Base-by-base conservation (phyloP, 1,140 invertebrate genomes). In the Euwallacea fornicatus region DNA sequence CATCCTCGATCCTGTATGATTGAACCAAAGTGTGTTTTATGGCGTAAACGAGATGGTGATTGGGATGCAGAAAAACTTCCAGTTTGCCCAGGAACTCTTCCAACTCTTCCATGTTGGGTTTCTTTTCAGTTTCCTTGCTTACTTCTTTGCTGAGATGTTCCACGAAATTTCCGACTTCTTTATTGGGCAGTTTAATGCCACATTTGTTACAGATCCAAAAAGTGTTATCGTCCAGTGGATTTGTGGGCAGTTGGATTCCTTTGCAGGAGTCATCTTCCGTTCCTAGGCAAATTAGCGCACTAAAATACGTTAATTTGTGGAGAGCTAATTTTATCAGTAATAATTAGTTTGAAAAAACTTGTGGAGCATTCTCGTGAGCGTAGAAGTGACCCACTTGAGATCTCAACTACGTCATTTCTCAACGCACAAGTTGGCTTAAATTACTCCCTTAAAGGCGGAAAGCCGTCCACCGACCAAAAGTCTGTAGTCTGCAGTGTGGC, bases 21-120 rank as follows among this genome's bases (percentile, higher is more conserved):
- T 90, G 88, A 16, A 85, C 82, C 15, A 91, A 80, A 0, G 87
- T 85, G 72, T 89, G 85, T 78, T 91, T 91, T 2, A 88, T 85
- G 76, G 89, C 85, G n/a, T 89, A 79, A 2, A 88, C 79, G 71
- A 89, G 85, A 74, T 85, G 87, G 73, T 91, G 90, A 43, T 83
- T 86, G 8, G 86, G 84, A 79, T 89, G 88, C 42, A 94, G 81
- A 75, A 92, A 86, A 21, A 85, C 86, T 42, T 85, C 83, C 8
- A 90, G 86, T 66, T 86, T 88, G 13, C 83, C 78, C 11, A 91
- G 81, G 71, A 91, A 89, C 1, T 85, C 83, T 81, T 90, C 88
- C 15, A 88, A 84, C 1, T 81, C 80, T 33, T 79, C 75, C 0
- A 73, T 15, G 42, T 64, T 66, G 15, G 88, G 85, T 11, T 83